Conservation (phyloP, 1,140 invertebrate species). For the Panagrolaimus sp. region DNA sequence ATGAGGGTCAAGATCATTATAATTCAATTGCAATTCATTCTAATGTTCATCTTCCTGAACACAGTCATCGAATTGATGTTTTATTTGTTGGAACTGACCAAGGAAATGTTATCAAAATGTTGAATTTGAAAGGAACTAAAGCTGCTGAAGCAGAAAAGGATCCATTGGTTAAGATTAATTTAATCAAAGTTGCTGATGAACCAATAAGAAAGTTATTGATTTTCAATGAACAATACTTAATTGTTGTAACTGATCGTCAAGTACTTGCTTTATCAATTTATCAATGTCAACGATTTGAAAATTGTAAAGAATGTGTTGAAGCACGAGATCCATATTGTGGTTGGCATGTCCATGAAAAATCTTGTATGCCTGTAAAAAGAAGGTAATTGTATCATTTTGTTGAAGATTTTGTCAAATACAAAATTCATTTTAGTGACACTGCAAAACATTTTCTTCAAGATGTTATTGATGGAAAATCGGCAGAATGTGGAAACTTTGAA, state of each 20-base stretch:
- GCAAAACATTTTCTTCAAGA: background rate
- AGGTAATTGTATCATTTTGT: no score
- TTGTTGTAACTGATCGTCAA: slow-evolving; percentile 38
- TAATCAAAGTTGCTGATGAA: slow-evolving; percentile 34
- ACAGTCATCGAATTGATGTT: slow-evolving; percentile 40
- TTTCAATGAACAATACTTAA: slow-evolving; percentile 32
- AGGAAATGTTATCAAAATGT: slow-evolving; percentile 46
- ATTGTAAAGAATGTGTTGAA: slow-evolving; percentile 30
- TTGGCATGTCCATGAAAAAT: slow-evolving; percentile 30
- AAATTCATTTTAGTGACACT: background rate
- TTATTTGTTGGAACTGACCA: slow-evolving; percentile 48
- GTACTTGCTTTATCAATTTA: slow-evolving; percentile 41
- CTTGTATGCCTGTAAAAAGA: background rate
- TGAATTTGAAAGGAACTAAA: slow-evolving; percentile 30
- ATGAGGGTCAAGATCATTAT: slow-evolving; percentile 44
- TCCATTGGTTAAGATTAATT: slow-evolving; percentile 34
- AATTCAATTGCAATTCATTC: slow-evolving; percentile 42
- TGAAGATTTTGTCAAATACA: background rate
- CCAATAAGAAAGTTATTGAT: slow-evolving; percentile 42
- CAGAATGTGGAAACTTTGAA: slow-evolving; percentile 1
- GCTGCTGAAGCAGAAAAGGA: slow-evolving; percentile 10
- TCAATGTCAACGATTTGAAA: slow-evolving; percentile 29
- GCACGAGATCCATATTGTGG: slow-evolving; percentile 44
- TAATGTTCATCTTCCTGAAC: slow-evolving; percentile 27
- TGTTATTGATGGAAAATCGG: slow-evolving; percentile 2